A percentile compares a stretch with the other conserved stretches of the same genome.
Conservation (phyloP, 1,140 invertebrate genomes). For the Papilio helenus region DNA sequence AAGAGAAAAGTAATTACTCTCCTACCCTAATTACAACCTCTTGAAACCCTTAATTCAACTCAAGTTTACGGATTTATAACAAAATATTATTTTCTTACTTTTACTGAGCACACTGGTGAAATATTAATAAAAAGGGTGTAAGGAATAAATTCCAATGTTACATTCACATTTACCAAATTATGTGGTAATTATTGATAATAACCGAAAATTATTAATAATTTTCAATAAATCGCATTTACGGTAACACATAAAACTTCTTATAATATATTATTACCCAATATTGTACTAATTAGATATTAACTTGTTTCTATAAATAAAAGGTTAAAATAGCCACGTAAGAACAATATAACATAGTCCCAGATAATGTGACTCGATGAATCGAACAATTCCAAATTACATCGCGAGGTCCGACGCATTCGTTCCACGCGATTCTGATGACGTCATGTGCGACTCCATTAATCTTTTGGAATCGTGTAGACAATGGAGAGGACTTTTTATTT, state of each 20-base stretch:
- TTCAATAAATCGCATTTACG: too few relatives aligned
- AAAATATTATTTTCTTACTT: neutral
- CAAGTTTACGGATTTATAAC: neutral
- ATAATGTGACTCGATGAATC: slow-evolving; percentile 14
- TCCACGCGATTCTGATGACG: neutral
- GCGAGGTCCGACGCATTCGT: neutral
- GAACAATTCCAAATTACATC: slow-evolving; percentile 24
- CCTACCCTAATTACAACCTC: neutral
- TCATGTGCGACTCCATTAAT: slow-evolving; percentile 24
- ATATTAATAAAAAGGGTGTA: too few relatives aligned
- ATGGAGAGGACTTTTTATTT: slow-evolving; percentile 17
- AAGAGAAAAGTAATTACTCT: neutral
- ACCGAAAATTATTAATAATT: too few relatives aligned
- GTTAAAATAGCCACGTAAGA: neutral
- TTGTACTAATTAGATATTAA: neutral
- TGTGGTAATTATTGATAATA: too few relatives aligned
- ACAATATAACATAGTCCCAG: neutral
- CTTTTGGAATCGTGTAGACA: slow-evolving; percentile 3
- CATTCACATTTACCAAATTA: too few relatives aligned
- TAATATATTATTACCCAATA: neutral
- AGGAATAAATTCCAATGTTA: too few relatives aligned
- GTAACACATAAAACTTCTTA: too few relatives aligned
- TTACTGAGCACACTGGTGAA: too few relatives aligned
- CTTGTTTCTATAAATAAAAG: neutral
- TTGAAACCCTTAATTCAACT: neutral